Evolutionary conservation across 2,113 vertebrate species (phyloP), one percentile per base, ranked within the genome.

Genomic region (Polyodon spathula): DNA sequence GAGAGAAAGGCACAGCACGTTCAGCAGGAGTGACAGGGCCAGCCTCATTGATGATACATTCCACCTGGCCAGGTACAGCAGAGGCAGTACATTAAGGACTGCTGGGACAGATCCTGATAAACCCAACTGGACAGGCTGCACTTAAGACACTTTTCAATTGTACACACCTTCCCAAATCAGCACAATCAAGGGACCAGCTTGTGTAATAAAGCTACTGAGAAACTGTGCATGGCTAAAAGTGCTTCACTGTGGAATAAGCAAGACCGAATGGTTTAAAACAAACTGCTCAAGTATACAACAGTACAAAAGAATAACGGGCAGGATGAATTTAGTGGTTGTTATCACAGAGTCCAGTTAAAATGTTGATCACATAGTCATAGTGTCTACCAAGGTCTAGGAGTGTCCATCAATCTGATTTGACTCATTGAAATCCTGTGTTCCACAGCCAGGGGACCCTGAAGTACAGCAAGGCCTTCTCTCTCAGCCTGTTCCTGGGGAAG

Each of bases 11-110:
- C 15, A 39, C 16, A 8, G 8, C 4, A 48, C 10, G 44, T 43
- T 66, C 58, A 66, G 64, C 17, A 4, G 12, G 1, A 40, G 17
- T 17, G 68, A 66, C 58, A 56, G 61, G 14, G 61, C 61, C 15
- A 48, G 61, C 7, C 61, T 70, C 44, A 42, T 66, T 6, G 54
- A 66, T 61, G 68, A 66, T 50, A 39, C 54, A 37, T 66, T 70
- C 60, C 61, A 66, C 42, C 61, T 66, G 14, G 64, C 68, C 58
- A 62, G 63, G 67, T 63, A 63, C 40, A 27, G 38, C 6, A 11
- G 27, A 2, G 16, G 16, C 17, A 42, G 56, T n/a, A n/a, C n/a
- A n/a, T n/a, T n/a, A n/a, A n/a, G n/a, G n/a, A n/a, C n/a, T n/a
- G n/a, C n/a, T n/a, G n/a, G n/a, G n/a, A n/a, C n/a, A n/a, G n/a